Evolutionary conservation across 2,797 vertebrate species (phyloP), one percentile per base, ranked within the genome.

Genomic region (Phoeniculus purpureus): DNA sequence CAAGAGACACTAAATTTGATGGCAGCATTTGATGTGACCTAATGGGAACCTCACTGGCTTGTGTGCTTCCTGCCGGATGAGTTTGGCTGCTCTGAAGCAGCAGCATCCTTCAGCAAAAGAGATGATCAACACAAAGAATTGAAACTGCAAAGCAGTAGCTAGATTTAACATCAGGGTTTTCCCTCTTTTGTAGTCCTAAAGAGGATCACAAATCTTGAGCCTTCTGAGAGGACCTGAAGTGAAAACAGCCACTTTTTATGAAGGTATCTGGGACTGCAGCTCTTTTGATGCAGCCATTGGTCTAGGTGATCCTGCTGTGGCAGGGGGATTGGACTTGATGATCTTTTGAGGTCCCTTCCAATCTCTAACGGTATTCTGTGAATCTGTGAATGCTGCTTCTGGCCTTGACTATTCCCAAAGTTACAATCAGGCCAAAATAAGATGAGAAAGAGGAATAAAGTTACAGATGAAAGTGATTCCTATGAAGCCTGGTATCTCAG

Each of bases 21-120:
- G 48, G 26, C 32, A 84, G 15, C 78, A 72, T 32, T 31, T 65
- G 50, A 79, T 34, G 62, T 21, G 70, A 50, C 34, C 50, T 32
- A 34, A 59, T 2, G 20, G 48, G 70, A 89, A 74, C 72, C 27
- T 85, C 50, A 6, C 3, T 17, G 50, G 58, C 18, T 72, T 7
- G 27, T 14, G 27, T 1, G 1, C 26, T 78, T 62, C 56, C 2
- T 3, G 31, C 52, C 26, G 65, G 27, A 21, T 2, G 0, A 1
- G 48, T 40, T 43, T 29, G 7, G 29, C 56, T 79, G 80, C 58
- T 72, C 20, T 58, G 55, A 65, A 60, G 76, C 54, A 87, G 34
- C 65, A 73, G 66, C 45, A 37, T 16, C 27, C 48, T 58, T 68
- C 81, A 81, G 67, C 60, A 54, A 25, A 65, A 56, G 23, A 79